Conservation (phyloP, 2,113 vertebrate species). For the Nycticryphes semicollaris region DNA sequence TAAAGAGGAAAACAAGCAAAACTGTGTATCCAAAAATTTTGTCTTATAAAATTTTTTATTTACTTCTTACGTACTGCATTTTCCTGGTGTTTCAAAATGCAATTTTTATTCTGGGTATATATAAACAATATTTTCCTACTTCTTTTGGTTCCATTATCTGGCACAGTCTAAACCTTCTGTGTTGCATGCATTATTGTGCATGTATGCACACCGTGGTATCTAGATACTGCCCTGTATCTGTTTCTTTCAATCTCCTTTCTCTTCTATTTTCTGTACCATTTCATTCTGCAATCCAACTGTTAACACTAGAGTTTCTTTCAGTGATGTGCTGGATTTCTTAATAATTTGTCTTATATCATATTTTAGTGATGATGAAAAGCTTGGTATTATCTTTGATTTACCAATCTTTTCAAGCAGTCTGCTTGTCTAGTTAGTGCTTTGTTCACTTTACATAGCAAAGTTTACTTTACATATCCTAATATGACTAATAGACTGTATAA, state of each 20-base stretch:
- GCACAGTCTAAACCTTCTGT: constrained; percentile 37
- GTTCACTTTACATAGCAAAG: not conserved
- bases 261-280: constrained; percentile 41
- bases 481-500: not conserved
- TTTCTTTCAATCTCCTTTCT: constrained; percentile 19
- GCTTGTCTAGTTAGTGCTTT: not conserved
- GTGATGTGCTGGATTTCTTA: not conserved
- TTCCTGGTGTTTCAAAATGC: not conserved
- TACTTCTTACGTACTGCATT: not conserved
- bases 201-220: not conserved
- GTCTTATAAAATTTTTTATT: not conserved
- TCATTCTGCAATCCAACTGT: constrained; percentile 4
- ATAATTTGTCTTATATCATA: not conserved
- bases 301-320: not conserved
- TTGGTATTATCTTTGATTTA: not conserved
- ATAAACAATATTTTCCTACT: constrained; percentile 37
- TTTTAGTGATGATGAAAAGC: not conserved
- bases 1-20: constrained; percentile 1
- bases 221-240: not conserved
- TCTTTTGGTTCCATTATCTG: constrained; percentile 30
- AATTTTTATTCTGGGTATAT: constrained; percentile 13
- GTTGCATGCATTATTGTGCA: not conserved
- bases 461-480: not conserved
- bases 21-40: not conserved
- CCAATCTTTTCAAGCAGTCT: not conserved